These are phyloP conservation scores for Octopus bimaculoides DNA, from an alignment of 1,140 invertebrate genomes.

Conservation along the genomic window DNA sequence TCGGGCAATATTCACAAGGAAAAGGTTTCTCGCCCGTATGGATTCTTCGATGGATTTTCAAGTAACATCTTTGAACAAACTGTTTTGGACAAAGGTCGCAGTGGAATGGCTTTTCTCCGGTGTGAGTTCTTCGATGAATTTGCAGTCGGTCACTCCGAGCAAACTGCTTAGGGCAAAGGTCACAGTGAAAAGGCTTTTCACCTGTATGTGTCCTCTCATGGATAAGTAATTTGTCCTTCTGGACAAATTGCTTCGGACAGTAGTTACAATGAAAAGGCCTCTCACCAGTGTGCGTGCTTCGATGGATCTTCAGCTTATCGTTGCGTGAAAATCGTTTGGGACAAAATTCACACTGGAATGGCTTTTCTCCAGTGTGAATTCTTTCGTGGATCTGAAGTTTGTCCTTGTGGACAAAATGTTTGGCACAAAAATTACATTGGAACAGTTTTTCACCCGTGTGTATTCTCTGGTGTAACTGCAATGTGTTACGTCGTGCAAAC, in stretches of 20 bases:
- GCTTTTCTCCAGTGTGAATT: conserved; percentile 89
- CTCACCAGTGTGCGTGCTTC: conserved; percentile 22
- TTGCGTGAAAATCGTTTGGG: conserved; percentile 51
- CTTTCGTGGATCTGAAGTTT: conserved; percentile 60
- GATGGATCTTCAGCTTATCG: conserved; percentile 29
- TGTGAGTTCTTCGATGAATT: conserved; percentile 74
- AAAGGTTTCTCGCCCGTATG: conserved; percentile 12
- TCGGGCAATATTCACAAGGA: conserved; percentile 16
- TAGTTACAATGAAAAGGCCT: conserved; percentile 82
- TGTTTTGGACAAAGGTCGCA: conserved; percentile 44
- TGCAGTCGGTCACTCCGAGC: conserved; percentile 81
- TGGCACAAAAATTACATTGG: conserved; percentile 27
- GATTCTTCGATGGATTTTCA: conserved; percentile 44
- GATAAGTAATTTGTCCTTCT: conserved; percentile 86
- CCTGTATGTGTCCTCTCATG: conserved; percentile 90
- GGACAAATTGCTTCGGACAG: conserved; percentile 82
- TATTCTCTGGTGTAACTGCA: conserved; percentile 31
- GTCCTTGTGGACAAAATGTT: conserved; percentile 21
- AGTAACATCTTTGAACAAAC: background rate
- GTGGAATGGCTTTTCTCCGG: conserved; percentile 41
- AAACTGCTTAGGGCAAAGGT: conserved; percentile 85
- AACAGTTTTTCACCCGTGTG: conserved; percentile 32
- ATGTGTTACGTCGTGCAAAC: conserved; percentile 10
- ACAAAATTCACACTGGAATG: conserved; percentile 87
- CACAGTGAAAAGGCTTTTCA: conserved; percentile 90